Percentiles rank a stretch among this genome's conserved stretches.
phyloP scores from a whole-genome alignment of 2,888 invertebrate genomes.

The Rhagonycha fulva region DNA sequence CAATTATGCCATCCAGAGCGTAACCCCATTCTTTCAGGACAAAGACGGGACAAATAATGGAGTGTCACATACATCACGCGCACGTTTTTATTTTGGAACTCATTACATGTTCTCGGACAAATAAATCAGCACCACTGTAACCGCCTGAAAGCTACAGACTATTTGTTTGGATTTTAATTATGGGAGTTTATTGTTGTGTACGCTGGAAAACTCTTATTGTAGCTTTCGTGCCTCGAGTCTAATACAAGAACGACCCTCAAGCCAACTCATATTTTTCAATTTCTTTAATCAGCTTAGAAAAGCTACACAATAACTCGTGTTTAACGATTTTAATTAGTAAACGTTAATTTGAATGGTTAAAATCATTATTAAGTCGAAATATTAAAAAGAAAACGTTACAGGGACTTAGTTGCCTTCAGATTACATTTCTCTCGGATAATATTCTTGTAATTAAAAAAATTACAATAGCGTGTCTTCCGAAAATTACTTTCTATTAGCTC shows the following conservation, averaged over 20 bases:
- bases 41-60: constrained; percentile 36
- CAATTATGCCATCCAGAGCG: constrained; percentile 29
- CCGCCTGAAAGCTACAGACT: constrained; percentile 24
- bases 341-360: neutral
- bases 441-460: neutral
- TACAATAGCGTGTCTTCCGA: neutral
- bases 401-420: neutral
- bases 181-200: constrained; percentile 14
- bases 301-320: neutral
- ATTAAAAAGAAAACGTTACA: neutral
- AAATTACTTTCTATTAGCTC: neutral
- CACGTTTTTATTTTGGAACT: constrained; percentile 37
- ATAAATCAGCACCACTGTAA: constrained; percentile 33
- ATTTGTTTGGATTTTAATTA: constrained; percentile 29
- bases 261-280: constrained; percentile 12
- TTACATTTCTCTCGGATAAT: neutral
- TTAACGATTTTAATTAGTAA: neutral
- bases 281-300: constrained; percentile 5
- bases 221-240: neutral
- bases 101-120: constrained; percentile 37
- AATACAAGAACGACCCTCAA: neutral
- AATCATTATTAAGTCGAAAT: neutral
- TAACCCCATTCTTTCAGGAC: constrained; percentile 32
- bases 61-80: constrained; percentile 37
- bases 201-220: constrained; percentile 11